Evolutionary conservation across 2,113 vertebrate species (phyloP).

Genomic region (Addax nasomaculatus): DNA sequence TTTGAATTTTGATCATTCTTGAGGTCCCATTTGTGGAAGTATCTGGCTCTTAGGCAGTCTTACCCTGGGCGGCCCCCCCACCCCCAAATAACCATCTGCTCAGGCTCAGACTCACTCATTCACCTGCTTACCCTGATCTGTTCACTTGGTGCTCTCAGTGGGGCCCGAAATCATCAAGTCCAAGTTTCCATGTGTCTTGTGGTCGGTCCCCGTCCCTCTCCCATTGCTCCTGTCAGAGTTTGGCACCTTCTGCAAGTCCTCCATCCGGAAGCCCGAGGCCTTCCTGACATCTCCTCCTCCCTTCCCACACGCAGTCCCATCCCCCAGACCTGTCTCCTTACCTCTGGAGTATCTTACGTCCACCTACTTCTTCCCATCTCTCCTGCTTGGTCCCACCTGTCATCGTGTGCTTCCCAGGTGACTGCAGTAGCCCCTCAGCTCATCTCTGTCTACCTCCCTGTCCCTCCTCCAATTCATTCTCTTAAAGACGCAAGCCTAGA

Average conservation of each 20-base stretch:
- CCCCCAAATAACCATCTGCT: background rate
- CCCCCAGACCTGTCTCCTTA: background rate
- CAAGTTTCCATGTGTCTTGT: background rate
- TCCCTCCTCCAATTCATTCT: background rate
- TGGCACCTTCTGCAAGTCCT: background rate
- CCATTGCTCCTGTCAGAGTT: background rate
- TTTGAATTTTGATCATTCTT: conserved; percentile 24
- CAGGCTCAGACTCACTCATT: background rate
- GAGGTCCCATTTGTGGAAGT: background rate
- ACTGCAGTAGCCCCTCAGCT: background rate
- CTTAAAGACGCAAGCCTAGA: background rate
- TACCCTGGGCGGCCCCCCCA: background rate
- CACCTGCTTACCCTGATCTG: background rate
- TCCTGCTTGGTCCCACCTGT: background rate
- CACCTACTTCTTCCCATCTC: background rate
- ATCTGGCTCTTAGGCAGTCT: background rate
- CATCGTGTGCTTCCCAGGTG: background rate
- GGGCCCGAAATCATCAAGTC: background rate
- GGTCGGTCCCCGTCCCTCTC: background rate
- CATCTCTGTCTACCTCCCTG: background rate
- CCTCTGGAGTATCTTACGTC: background rate
- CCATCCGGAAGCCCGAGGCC: background rate
- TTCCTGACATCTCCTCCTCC: background rate
- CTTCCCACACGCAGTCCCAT: background rate
- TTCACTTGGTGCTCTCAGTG: background rate